Percentiles rank a stretch among this genome's conserved stretches.
Conservation (phyloP, 2,888 invertebrate species). For the Lasioglossum vierecki region DNA sequence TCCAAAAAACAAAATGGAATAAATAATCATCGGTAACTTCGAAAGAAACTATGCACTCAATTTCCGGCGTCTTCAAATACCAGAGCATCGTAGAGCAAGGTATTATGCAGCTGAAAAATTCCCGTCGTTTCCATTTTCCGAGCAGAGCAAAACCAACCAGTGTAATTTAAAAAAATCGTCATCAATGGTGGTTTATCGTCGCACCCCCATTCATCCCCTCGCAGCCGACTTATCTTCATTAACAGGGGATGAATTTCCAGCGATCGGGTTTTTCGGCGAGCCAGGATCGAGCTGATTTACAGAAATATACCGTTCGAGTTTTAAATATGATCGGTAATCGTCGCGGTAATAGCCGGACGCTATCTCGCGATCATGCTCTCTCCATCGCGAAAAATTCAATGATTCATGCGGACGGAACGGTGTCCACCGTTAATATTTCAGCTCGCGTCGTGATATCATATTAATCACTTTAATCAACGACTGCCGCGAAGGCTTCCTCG, state of each 20-base stretch:
- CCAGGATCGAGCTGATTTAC: background rate
- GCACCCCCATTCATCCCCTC: background rate
- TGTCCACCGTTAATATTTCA: slow-evolving; percentile 14
- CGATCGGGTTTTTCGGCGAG: background rate
- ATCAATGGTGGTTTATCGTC: background rate
- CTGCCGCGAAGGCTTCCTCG: background rate
- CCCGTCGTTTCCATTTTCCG: background rate
- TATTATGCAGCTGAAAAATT: no score
- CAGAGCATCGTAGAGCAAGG: no score
- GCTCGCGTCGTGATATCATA: background rate
- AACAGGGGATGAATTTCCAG: slow-evolving; percentile 1
- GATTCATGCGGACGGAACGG: background rate
- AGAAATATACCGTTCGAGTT: slow-evolving; percentile 8
- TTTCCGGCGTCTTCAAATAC: no score
- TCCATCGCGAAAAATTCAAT: background rate
- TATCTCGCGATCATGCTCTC: background rate
- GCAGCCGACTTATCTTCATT: background rate
- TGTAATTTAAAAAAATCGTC: background rate
- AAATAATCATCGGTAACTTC: no score
- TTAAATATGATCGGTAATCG: slow-evolving; percentile 20
- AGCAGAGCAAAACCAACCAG: background rate
- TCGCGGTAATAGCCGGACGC: background rate
- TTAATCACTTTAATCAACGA: slow-evolving; percentile 13
- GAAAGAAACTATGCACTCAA: no score
- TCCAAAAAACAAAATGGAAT: no score